Base-by-base conservation (phyloP, 2,797 vertebrate genomes). In the Melanitta fusca region DNA sequence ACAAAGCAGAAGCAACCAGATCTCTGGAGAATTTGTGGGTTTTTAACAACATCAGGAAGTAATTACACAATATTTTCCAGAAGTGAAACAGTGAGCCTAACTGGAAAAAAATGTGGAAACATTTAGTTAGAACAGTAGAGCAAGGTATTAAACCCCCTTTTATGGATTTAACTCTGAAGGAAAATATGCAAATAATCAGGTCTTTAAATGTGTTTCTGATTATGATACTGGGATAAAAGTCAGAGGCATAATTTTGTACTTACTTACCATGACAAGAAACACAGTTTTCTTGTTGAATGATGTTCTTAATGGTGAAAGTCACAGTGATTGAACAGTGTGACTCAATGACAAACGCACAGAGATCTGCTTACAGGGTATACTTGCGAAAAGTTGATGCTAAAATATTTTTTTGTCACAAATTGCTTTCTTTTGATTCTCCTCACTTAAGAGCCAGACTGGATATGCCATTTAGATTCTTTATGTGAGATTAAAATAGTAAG, bases 51-150 rank as follows among this genome's bases (percentile, higher is more conserved):
- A 98, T 98, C 94, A 77, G 98, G 98, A 98, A 98, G 96, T 97
- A 96, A 98, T 98, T 98, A 98, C 97, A 97, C 97, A 98, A 96
- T 96, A 97, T 97, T 98, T 98, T 98, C 98, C 98, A 98, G 98
- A 98, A 98, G 97, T 98, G 98, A 98, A 98, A 98, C 97, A 97
- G 98, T 96, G 91, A 97, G 96, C 93, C 96, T 96, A 97, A 98
- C 96, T 98, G 98, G 97, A 97, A 98, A 98, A 97, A 97, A 98
- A 98, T 98, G 97, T 98, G 98, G 98, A 98, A 98, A 97, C 97
- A 92, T 97, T 98, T 98, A 98, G 97, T 98, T 97, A 97, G 96
- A 98, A 98, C 97, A 97, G 98, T 97, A 98, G 97, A 97, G 96
- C 96, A 97, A 97, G 97, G 97, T 97, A 98, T 96, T 98, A 97